Evolutionary conservation across 2,888 invertebrate species (phyloP).

Genomic region (Baronia brevicornis): DNA sequence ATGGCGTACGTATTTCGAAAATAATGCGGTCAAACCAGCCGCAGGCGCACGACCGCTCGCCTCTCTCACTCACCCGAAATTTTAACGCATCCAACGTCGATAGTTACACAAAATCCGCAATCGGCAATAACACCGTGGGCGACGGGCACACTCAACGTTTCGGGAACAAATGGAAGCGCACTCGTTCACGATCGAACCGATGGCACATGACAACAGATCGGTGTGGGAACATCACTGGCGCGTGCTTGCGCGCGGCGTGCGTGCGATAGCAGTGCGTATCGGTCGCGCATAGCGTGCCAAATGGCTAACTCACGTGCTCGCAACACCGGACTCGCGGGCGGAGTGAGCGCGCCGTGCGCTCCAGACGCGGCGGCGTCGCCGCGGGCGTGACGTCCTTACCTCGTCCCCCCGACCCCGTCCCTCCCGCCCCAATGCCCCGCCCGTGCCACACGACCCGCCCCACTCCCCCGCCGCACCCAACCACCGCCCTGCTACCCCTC

Average conservation of each 20-base stretch:
- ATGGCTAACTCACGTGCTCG: slow-evolving; percentile 47
- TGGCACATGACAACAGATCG: slow-evolving; percentile 57
- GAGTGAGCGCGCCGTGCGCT: slow-evolving; percentile 17
- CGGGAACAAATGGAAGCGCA: slow-evolving; percentile 60
- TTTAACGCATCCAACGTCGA: slow-evolving; percentile 71
- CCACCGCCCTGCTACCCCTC: slow-evolving; percentile 24
- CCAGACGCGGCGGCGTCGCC: slow-evolving; percentile 57
- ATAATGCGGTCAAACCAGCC: slow-evolving; percentile 75
- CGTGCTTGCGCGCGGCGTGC: slow-evolving; percentile 48
- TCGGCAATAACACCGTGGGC: slow-evolving; percentile 46
- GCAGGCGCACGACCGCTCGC: slow-evolving; percentile 59
- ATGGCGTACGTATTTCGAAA: slow-evolving; percentile 72
- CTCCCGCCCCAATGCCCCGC: slow-evolving; percentile 26
- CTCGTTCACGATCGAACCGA: slow-evolving; percentile 57
- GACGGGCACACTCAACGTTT: slow-evolving; percentile 52
- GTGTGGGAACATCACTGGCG: slow-evolving; percentile 64
- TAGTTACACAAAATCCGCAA: slow-evolving; percentile 60
- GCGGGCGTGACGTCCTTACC: slow-evolving; percentile 26
- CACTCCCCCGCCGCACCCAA: slow-evolving; percentile 28
- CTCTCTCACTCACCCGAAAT: slow-evolving; percentile 75
- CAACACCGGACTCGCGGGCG: slow-evolving; percentile 47
- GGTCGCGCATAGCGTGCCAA: slow-evolving; percentile 22
- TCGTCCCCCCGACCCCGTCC: slow-evolving; percentile 25
- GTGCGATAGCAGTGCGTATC: slow-evolving; percentile 41
- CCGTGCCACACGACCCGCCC: slow-evolving; percentile 20